A percentile compares a stretch with the other conserved stretches of the same genome.
These are phyloP conservation scores for Pogonus chalceus DNA, from an alignment of 1,140 invertebrate species.

Conservation along the genomic window DNA sequence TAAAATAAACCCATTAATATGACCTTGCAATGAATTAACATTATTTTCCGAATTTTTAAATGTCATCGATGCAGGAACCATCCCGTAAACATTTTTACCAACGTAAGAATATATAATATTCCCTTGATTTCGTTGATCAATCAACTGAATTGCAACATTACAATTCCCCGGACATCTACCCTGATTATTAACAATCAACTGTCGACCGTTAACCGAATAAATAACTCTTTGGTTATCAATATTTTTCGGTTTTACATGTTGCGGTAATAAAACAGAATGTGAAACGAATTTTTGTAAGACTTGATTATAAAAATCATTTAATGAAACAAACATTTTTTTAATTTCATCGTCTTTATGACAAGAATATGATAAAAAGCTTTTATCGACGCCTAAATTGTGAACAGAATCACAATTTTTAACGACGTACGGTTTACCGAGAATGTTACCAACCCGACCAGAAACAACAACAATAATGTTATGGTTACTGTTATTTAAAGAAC, in stretches of 20 bases:
- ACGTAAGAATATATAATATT: slow-evolving; percentile 45
- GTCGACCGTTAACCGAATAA: slow-evolving; percentile 42
- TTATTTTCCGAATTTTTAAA: slow-evolving; percentile 35
- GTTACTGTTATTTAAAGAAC: slow-evolving; percentile 41
- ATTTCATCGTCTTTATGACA: slow-evolving; percentile 39
- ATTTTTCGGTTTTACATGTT: not conserved
- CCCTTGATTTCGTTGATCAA: slow-evolving; percentile 40
- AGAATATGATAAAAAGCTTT: slow-evolving; percentile 30
- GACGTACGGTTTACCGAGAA: slow-evolving; percentile 43
- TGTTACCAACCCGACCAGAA: slow-evolving; percentile 48
- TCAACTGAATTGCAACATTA: slow-evolving; percentile 47
- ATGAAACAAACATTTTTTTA: slow-evolving; percentile 27
- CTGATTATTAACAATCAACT: slow-evolving; percentile 50
- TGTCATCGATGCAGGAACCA: slow-evolving; percentile 52
- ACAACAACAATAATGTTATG: slow-evolving; percentile 51
- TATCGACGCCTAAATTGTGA: slow-evolving; percentile 33
- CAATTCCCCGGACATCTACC: slow-evolving; percentile 55
- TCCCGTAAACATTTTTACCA: slow-evolving; percentile 50
- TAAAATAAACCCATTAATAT: slow-evolving; percentile 59
- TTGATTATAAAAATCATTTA: slow-evolving; percentile 34
- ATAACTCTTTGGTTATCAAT: slow-evolving; percentile 41
- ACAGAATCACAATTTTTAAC: slow-evolving; percentile 40
- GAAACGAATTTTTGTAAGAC: slow-evolving; percentile 34
- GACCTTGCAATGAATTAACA: slow-evolving; percentile 37
- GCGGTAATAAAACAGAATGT: not conserved